These are phyloP conservation scores for Diadema setosum DNA, from an alignment of 35 echinoderm and acorn worm genomes.

Conservation along the genomic window DNA sequence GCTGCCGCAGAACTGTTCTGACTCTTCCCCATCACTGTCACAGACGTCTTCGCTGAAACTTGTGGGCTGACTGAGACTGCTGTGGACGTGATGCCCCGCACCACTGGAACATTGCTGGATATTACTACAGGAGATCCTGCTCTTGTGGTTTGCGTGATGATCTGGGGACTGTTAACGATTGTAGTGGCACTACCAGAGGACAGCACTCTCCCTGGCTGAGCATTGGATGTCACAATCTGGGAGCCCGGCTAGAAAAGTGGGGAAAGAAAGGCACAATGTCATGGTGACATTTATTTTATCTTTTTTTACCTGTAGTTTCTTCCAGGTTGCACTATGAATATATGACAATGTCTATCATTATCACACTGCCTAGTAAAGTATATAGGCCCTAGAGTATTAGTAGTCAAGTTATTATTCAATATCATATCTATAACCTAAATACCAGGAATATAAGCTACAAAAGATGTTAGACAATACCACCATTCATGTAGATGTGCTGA, in stretches of 20 bases:
- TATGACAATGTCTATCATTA: neutral
- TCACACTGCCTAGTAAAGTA: no score
- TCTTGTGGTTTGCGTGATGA: neutral
- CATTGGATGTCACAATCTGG: neutral
- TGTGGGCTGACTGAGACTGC: neutral
- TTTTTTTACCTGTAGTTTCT: no score
- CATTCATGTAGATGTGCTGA: no score
- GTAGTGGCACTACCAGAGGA: neutral
- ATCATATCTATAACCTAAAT: no score
- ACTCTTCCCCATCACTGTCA: neutral
- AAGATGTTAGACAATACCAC: no score
- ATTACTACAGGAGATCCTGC: slow-evolving; percentile 1
- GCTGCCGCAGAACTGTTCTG: neutral
- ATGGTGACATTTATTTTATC: neutral
- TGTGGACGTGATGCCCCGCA: neutral
- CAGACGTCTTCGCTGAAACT: neutral
- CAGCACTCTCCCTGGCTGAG: neutral
- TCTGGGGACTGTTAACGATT: neutral
- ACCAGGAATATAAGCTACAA: no score
- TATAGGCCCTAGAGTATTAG: no score
- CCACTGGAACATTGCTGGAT: neutral
- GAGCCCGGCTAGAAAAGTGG: neutral
- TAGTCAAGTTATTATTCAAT: no score
- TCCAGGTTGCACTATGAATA: neutral
- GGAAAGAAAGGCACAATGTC: neutral